Evolutionary conservation across 2,888 invertebrate genomes (phyloP), one percentile per base, ranked within the genome.

Genomic region (Oxytorus armatus): DNA sequence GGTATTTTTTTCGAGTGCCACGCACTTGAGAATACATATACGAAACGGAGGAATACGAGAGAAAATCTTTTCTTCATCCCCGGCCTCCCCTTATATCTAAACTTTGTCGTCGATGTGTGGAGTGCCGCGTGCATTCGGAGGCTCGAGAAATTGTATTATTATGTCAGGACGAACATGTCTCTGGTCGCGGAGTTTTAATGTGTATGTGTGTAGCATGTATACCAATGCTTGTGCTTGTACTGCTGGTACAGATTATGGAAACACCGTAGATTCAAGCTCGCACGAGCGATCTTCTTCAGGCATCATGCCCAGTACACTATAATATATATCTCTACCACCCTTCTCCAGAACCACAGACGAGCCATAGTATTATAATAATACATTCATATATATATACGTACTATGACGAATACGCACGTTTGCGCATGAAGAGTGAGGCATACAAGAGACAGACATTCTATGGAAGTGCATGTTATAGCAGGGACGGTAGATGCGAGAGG

Each of bases 181-280:
- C 59, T 44, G 65, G 65, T 25, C 61, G 61, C n/a, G 36, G 65
- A 70, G 66, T 74, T 75, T 59, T 21, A 23, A 16, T 36, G 42
- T 57, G 4, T 1, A 1, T 66, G 25, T 47, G 25, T 49, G 25
- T 29, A 21, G 53, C 29, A 29, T 1, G 21, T 57, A 18, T 36
- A 47, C 39, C 33, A 47, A 55, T 59, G 49, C 33, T 66, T 42
- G 25, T 33, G 39, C 53, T 25, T 59, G 57, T 44, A 65, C 55
- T 49, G 61, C 61, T 42, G 59, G 68, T 36, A 33, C 86, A 88
- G 88, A 88, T 88, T 88, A 88, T 88, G 88, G 86, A 87, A 88
- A 88, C 88, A 83, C 86, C 68, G 75, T 80, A 81, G 83, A 85
- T 86, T 85, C 82, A 72, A 78, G 65, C 81, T 69, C 72, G 81